Percentiles rank a stretch among this genome's conserved stretches.
These are phyloP conservation scores for Euplagia quadripunctaria DNA, from an alignment of 2,888 invertebrate species.

Conservation along the genomic window DNA sequence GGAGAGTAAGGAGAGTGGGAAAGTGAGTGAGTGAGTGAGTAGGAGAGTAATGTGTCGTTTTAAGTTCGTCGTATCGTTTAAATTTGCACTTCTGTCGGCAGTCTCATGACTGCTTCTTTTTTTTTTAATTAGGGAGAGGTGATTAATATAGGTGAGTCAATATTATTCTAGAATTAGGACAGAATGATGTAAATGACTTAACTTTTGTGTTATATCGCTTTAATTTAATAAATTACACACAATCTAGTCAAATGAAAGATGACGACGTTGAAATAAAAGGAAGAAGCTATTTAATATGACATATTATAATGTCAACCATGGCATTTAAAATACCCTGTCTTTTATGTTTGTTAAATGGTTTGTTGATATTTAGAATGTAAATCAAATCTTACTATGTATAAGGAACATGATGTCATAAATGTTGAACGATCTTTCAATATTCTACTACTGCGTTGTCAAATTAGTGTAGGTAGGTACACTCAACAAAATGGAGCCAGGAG, in stretches of 20 bases:
- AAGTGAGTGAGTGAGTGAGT: too few species aligned
- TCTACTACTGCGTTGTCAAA: background rate
- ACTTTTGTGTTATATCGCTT: background rate
- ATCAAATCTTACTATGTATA: background rate
- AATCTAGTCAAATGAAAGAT: background rate
- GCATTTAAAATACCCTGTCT: background rate
- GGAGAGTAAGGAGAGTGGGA: too few species aligned
- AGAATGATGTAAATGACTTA: background rate
- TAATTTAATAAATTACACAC: background rate
- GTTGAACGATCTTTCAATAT: background rate
- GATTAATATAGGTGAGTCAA: background rate
- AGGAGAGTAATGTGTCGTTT: too few species aligned
- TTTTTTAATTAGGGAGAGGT: background rate
- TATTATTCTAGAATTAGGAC: background rate
- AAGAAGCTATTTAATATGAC: background rate
- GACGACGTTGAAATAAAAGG: background rate
- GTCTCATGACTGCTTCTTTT: too few species aligned
- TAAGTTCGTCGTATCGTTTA: too few species aligned
- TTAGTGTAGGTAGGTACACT: background rate
- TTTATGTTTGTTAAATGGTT: background rate
- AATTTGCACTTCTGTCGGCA: too few species aligned
- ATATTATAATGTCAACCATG: background rate
- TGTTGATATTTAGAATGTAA: background rate
- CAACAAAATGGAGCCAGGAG: background rate
- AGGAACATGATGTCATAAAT: background rate